A percentile compares a stretch with the other conserved stretches of the same genome.
Conservation (phyloP, 2,888 invertebrate species). For the Artemia sinica region DNA sequence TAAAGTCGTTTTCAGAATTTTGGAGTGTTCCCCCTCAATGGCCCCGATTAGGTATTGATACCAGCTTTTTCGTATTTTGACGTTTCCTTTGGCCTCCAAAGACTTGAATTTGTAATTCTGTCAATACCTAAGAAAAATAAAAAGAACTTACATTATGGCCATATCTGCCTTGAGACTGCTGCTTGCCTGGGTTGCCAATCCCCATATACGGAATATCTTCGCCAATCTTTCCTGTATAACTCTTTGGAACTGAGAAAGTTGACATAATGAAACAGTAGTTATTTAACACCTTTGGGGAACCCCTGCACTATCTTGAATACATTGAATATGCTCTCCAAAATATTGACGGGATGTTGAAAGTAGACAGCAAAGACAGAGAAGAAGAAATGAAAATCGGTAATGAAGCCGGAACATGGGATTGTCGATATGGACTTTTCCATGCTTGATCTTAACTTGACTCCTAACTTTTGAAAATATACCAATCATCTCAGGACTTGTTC, state of each 20-base stretch:
- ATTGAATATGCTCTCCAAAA: conserved; percentile 29
- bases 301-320: conserved; percentile 27
- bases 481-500: conserved; percentile 13
- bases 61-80: too few species aligned
- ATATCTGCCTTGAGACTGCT: too few species aligned
- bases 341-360: conserved; percentile 29
- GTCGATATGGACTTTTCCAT: conserved; percentile 27
- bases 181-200: conserved; percentile 1
- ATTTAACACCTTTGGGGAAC: conserved; percentile 21
- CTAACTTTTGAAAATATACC: conserved; percentile 22
- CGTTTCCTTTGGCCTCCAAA: too few species aligned
- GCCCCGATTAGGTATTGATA: too few species aligned
- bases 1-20: too few species aligned
- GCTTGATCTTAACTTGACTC: conserved; percentile 23
- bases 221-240: not conserved
- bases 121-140: too few species aligned
- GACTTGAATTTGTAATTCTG: too few species aligned
- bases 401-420: conserved; percentile 29
- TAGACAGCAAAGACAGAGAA: conserved; percentile 28
- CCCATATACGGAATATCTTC: conserved; percentile 18
- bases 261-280: conserved; percentile 28
- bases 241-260: conserved; percentile 27
- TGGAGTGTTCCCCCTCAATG: too few species aligned
- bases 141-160: too few species aligned
- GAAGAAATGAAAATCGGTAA: conserved; percentile 27